Evolutionary conservation across 2,113 vertebrate genomes (phyloP), one percentile per base, ranked within the genome.

Genomic region (Neolamprologus fasciatus): DNA sequence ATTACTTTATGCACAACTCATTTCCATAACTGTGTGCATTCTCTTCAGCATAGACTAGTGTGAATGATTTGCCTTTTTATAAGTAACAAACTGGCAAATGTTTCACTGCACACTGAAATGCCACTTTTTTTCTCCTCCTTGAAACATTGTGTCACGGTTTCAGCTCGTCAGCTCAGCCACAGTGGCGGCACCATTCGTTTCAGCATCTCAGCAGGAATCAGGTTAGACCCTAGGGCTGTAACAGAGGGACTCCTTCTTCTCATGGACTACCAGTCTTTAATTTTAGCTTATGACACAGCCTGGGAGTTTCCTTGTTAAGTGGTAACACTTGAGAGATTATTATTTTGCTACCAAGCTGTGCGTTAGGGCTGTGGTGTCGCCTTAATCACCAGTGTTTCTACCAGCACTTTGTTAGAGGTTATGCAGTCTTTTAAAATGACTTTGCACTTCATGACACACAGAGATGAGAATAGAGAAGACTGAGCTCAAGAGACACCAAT

Each of bases 231-330:
- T 79, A 8, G 21, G 86, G 92, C 92, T 88, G 80, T 82, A 84
- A 83, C 88, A 87, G 14, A 58, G 83, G 85, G 90, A 89, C 83
- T 91, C 58, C 86, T 86, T 86, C 83, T 68, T 84, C 84, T 85
- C 78, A 79, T 31, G 76, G 86, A 86, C 87, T 33, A 80, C 86
- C 66, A 84, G 85, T 88, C 90, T 91, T 91, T 92, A 73, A 89
- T 87, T 91, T 84, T 84, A 92, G 81, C 37, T 73, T 66, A 79
- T 85, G 84, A 88, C 81, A 81, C 84, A 84, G 84, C 61, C 80
- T 9, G 51, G 86, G 89, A 88, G 85, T 84, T 91, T 90, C 84
- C 87, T 91, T 82, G 71, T 88, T 87, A 89, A 87, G 81, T 79
- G 78, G 61, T 31, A 80, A 76, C 89, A 79, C 83, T 87, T 86